Percentiles rank a stretch among this genome's conserved stretches.
These are phyloP conservation scores for Tetheella fluctuosa DNA, from an alignment of 2,888 invertebrate genomes.

Conservation along the genomic window DNA sequence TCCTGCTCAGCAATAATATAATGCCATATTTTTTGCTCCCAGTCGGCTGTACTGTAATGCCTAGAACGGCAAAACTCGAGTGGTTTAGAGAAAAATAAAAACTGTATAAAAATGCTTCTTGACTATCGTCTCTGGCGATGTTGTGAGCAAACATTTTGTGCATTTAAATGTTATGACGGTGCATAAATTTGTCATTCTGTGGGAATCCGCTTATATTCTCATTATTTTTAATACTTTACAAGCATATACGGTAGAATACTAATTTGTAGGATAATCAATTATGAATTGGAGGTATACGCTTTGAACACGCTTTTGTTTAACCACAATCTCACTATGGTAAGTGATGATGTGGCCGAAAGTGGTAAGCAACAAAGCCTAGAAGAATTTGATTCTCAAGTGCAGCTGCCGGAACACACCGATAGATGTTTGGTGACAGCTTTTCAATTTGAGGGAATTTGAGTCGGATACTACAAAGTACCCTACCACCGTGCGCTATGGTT, in stretches of 20 bases:
- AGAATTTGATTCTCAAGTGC: too few relatives aligned
- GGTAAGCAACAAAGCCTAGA: too few relatives aligned
- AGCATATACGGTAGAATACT: background rate
- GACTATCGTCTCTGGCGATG: background rate
- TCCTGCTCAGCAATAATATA: slow-evolving; percentile 46
- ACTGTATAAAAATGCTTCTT: slow-evolving; percentile 3
- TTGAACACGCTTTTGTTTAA: too few relatives aligned
- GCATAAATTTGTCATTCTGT: background rate
- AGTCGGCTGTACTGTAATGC: slow-evolving; percentile 38
- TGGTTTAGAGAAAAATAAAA: slow-evolving; percentile 19
- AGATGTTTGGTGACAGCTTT: too few relatives aligned
- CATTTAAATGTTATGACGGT: background rate
- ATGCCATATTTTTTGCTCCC: slow-evolving; percentile 43
- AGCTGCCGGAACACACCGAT: too few relatives aligned
- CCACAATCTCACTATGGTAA: too few relatives aligned
- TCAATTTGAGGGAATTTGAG: too few relatives aligned
- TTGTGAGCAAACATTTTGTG: background rate
- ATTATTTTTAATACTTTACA: background rate
- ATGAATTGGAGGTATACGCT: too few relatives aligned
- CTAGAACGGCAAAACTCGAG: slow-evolving; percentile 38
- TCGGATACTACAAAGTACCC: too few relatives aligned
- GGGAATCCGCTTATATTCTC: background rate
- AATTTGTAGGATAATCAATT: too few relatives aligned
- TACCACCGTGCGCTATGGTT: too few relatives aligned
- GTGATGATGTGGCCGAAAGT: too few relatives aligned